These are phyloP conservation scores for Pseudopipra pipra DNA, from an alignment of 2,113 vertebrate species.

Conservation along the genomic window DNA sequence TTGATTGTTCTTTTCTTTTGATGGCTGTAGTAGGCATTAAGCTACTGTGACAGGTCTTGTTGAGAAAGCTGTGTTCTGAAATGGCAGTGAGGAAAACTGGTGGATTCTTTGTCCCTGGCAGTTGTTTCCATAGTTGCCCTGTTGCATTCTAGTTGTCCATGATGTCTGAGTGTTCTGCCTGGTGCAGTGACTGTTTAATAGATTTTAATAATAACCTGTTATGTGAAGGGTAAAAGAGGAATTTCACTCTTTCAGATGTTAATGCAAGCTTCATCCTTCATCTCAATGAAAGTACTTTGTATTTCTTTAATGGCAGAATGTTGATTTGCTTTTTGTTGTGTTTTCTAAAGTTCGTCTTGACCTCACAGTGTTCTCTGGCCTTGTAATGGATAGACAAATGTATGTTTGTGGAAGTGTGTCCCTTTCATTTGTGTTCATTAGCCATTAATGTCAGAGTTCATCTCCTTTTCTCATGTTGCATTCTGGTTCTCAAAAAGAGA, in stretches of 20 bases:
- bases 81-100: neutral
- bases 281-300: neutral
- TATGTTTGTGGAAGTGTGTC: neutral
- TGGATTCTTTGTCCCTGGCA: neutral
- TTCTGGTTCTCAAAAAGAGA: neutral
- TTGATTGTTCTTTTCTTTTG: neutral
- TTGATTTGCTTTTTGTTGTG: neutral
- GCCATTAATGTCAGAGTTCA: neutral
- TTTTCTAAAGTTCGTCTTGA: neutral
- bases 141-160: neutral
- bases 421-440: constrained; percentile 12
- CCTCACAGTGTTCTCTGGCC: neutral
- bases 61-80: neutral
- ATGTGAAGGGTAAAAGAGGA: neutral
- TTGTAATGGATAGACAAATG: neutral
- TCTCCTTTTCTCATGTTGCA: neutral
- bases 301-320: neutral
- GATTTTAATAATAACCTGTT: neutral
- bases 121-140: neutral
- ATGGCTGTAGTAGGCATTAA: neutral
- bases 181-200: fast-evolving
- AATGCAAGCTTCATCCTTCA: neutral
- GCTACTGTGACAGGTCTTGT: neutral
- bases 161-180: neutral
- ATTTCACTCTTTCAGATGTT: neutral